Evolutionary conservation across 2,113 vertebrate genomes (phyloP).

Genomic region (Helogale parvula): DNA sequence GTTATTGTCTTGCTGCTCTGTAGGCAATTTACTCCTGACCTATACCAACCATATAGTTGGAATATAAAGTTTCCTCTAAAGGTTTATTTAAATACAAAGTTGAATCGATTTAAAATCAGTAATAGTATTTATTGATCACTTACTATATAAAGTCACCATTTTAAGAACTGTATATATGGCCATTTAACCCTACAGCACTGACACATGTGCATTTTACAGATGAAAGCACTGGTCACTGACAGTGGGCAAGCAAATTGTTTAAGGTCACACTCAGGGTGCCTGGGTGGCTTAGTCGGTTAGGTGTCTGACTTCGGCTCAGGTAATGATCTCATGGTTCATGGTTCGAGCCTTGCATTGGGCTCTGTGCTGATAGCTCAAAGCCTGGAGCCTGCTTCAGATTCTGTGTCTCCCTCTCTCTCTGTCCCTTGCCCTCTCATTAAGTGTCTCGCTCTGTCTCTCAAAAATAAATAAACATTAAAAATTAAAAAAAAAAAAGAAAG

Average conservation of each 20-base stretch:
- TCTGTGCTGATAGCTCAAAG: no score
- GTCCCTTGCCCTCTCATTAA: no score
- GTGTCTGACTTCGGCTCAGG: no score
- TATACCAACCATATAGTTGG: background rate
- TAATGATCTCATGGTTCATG: no score
- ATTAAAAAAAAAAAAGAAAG: no score
- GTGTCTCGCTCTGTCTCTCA: no score
- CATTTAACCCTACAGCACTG: background rate
- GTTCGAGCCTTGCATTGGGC: no score
- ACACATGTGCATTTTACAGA: background rate
- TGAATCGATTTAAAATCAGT: conserved; percentile 24
- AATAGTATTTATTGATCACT: background rate
- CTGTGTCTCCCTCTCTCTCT: no score
- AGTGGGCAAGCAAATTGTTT: background rate
- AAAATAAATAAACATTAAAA: no score
- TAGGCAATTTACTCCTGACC: background rate
- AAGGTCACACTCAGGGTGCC: background rate
- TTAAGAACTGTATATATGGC: background rate
- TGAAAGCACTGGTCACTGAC: background rate
- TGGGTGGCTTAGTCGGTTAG: no score
- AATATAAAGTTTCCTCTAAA: background rate
- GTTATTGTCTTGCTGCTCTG: background rate
- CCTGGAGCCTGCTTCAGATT: no score
- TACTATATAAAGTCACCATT: background rate
- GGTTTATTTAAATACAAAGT: conserved; percentile 29